Percentiles rank a stretch among this genome's conserved stretches.
These are phyloP conservation scores for Phocoena phocoena DNA, from an alignment of 2,113 vertebrate genomes.

Conservation along the genomic window DNA sequence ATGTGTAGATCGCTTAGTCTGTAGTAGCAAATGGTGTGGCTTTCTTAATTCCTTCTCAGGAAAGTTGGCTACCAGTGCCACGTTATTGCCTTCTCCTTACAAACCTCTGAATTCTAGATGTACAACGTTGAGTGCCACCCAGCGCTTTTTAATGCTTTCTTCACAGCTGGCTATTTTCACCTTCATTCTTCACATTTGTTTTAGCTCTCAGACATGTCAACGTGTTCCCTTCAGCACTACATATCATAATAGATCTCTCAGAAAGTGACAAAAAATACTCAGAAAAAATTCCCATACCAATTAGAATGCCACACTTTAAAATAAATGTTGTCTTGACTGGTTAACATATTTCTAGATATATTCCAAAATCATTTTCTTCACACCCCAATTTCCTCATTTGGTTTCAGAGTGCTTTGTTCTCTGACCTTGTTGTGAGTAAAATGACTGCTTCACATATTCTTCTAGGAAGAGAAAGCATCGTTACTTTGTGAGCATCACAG, in stretches of 20 bases:
- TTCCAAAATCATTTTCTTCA: slow-evolving; percentile 64
- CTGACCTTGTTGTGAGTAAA: slow-evolving; percentile 59
- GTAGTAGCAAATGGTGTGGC: slow-evolving; percentile 52
- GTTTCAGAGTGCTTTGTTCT: slow-evolving; percentile 56
- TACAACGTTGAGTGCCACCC: slow-evolving; percentile 62
- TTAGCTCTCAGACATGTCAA: slow-evolving; percentile 76
- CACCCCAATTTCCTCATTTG: slow-evolving; percentile 56
- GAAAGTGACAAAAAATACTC: slow-evolving; percentile 69
- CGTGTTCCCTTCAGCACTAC: slow-evolving; percentile 67
- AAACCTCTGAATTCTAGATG: slow-evolving; percentile 74
- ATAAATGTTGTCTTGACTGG: slow-evolving; percentile 61
- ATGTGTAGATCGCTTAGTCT: slow-evolving; percentile 66
- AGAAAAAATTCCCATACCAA: slow-evolving; percentile 54
- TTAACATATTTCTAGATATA: slow-evolving; percentile 60
- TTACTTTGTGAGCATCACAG: background rate
- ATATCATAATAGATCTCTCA: slow-evolving; percentile 68
- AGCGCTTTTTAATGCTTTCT: slow-evolving; percentile 75
- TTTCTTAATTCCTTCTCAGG: slow-evolving; percentile 73
- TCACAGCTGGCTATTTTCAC: slow-evolving; percentile 80
- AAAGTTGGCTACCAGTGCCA: slow-evolving; percentile 49
- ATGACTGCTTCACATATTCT: slow-evolving; percentile 12
- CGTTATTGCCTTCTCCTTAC: slow-evolving; percentile 63
- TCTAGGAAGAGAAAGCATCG: background rate
- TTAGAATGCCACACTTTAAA: slow-evolving; percentile 63
- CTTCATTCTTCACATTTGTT: slow-evolving; percentile 76